Evolutionary conservation across 1,140 invertebrate species (phyloP), one percentile per base, ranked within the genome.

Genomic region (Conus ventricosus): DNA sequence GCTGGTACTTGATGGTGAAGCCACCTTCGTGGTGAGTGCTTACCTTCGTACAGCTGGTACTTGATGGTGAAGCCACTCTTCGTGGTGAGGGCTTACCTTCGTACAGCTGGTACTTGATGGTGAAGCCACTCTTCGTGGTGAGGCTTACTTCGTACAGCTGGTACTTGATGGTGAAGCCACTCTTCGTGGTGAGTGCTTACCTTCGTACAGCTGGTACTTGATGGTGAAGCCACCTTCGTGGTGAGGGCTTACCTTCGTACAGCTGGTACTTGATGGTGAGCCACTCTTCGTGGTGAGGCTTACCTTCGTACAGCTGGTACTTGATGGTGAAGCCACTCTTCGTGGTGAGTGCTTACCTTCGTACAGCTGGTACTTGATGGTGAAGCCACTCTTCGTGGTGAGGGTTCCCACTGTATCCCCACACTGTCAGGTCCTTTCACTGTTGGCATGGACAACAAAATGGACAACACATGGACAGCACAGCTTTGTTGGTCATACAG

Each of bases 271-370:
- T 71, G 10, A 95, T 91, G 87, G 91, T 89, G 85, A n/a, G n/a
- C n/a, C n/a, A n/a, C n/a, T n/a, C n/a, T n/a, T n/a, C n/a, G n/a
- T n/a, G n/a, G n/a, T n/a, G n/a, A n/a, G n/a, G 67, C 17, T 84
- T 89, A 93, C 94, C 91, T 92, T 94, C 93, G 92, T 91, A 94
- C 1, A 95, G 88, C 88, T 94, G 93, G 71, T 95, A 95, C 25
- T 88, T 71, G 10, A 95, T 91, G 87, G 91, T 89, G 85, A 95
- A 93, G 13, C 92, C 93, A 92, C 92, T 93, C 86, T 93, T 94
- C 15, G 94, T 93, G 13, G 88, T 89, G 8, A 94, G 87, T n/a
- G 67, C 20, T 84, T 89, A 93, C 94, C 91, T 92, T 94, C 93
- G 92, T 91, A 94, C 1, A 95, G 88, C 88, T 94, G 93, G 71